Conservation (phyloP, 2,113 vertebrate species). For the Typhlomys cinereus region DNA sequence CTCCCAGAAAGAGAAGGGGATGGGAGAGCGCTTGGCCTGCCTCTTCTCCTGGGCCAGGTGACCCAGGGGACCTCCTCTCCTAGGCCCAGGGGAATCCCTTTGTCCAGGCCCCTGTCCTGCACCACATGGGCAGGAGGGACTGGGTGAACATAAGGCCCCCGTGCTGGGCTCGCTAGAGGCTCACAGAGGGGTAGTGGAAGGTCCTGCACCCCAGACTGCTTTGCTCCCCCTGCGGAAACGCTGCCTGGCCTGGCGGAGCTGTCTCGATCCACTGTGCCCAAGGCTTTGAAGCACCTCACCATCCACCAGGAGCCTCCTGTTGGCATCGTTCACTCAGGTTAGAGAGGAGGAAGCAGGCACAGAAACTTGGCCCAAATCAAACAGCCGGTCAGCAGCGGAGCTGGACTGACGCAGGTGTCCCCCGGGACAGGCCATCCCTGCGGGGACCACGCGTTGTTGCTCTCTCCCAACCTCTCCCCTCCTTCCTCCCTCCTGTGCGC, state of each 20-base stretch:
- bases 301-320: accelerated
- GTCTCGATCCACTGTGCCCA: too few relatives aligned
- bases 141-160: not conserved
- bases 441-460: not conserved
- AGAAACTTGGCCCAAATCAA: not conserved
- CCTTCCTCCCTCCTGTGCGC: too few relatives aligned
- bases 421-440: not conserved
- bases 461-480: not conserved
- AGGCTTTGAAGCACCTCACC: not conserved
- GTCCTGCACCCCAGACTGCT: not conserved
- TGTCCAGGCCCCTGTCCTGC: too few relatives aligned
- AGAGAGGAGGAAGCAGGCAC: not conserved
- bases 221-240: not conserved
- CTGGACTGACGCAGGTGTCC: accelerated
- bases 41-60: not conserved
- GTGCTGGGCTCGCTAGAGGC: not conserved
- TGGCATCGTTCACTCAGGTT: too few relatives aligned
- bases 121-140: too few relatives aligned
- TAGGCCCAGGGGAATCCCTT: too few relatives aligned
- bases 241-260: not conserved
- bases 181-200: not conserved
- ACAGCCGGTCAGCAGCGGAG: not conserved
- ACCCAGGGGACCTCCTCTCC: too few relatives aligned
- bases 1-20: too few relatives aligned
- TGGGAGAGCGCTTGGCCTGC: not conserved